A percentile compares a stretch with the other conserved stretches of the same genome.
Conservation (phyloP, 2,888 invertebrate species). For the Palloptera scutellata region DNA sequence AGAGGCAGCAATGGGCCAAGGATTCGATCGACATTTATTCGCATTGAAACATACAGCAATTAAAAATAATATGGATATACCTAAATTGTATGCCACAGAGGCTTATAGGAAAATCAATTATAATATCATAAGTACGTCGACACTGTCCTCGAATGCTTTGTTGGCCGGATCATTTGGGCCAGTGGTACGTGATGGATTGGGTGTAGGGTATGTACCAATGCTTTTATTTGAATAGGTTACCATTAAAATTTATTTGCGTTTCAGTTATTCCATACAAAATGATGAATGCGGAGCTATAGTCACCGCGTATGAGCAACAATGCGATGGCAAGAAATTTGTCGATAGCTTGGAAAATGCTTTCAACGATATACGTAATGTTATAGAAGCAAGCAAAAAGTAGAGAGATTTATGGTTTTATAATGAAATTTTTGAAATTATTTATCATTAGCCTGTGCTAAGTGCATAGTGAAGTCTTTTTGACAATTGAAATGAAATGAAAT, state of each 20-base stretch:
- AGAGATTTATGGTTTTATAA: too few species aligned
- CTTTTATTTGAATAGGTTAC: too few species aligned
- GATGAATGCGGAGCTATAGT: conserved; percentile 84
- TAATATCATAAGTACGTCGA: conserved; percentile 93
- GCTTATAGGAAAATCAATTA: conserved; percentile 83
- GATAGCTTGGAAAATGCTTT: conserved; percentile 77
- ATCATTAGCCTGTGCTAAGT: too few species aligned
- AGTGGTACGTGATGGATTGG: conserved; percentile 88
- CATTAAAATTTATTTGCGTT: conserved; percentile 31
- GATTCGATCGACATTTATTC: conserved; percentile 96
- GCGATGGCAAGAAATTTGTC: conserved; percentile 76
- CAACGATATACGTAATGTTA: conserved; percentile 69
- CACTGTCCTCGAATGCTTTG: conserved; percentile 86
- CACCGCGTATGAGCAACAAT: conserved; percentile 78
- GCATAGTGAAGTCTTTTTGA: too few species aligned
- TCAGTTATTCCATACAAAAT: conserved; percentile 87
- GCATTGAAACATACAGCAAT: conserved; percentile 80
- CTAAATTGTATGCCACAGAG: conserved; percentile 72
- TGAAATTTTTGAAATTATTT: too few species aligned
- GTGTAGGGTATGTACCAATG: conserved; percentile 77
- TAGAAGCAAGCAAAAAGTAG: conserved; percentile 31
- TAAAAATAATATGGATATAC: conserved; percentile 64
- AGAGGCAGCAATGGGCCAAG: conserved; percentile 97
- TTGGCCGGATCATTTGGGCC: conserved; percentile 94
- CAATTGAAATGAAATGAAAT: too few species aligned